Evolutionary conservation across 2,113 vertebrate species (phyloP).

Genomic region (Macroglossus sobrinus): DNA sequence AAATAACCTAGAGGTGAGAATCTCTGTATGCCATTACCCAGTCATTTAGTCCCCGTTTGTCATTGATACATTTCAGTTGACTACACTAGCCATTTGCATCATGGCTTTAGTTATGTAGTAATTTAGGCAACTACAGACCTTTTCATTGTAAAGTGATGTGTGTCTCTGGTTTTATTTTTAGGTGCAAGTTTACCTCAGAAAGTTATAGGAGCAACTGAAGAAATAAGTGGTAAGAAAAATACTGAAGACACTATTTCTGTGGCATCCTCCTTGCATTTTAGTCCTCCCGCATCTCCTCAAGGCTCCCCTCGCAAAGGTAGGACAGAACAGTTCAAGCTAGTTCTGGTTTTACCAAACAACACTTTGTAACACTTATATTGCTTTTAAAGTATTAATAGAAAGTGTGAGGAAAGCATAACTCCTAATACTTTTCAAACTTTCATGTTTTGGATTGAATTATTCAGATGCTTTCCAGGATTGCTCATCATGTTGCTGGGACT

Average conservation of each 20-base stretch:
- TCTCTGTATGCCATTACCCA: constrained; percentile 29
- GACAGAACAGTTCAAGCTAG: not conserved
- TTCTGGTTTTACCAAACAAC: not conserved
- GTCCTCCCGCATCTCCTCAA: constrained; percentile 93
- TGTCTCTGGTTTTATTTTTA: constrained; percentile 54
- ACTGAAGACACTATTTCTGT: constrained; percentile 89
- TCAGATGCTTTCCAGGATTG: not conserved
- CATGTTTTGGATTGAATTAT: not conserved
- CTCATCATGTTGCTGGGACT: not conserved
- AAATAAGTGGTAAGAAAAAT: constrained; percentile 86
- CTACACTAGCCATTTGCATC: not conserved
- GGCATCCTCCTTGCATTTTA: constrained; percentile 92
- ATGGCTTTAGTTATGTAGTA: not conserved
- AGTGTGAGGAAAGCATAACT: not conserved
- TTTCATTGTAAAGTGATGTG: not conserved
- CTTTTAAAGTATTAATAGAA: not conserved
- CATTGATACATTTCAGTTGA: not conserved
- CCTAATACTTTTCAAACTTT: not conserved
- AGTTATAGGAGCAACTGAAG: constrained; percentile 85
- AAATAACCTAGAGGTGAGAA: constrained; percentile 17
- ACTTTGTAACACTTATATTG: not conserved
- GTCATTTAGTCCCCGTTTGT: constrained; percentile 8
- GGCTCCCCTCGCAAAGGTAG: constrained; percentile 93
- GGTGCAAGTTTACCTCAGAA: constrained; percentile 91
- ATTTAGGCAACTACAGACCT: not conserved